Base-by-base conservation (phyloP, 2,797 vertebrate genomes). In the Anomalospiza imberbis region DNA sequence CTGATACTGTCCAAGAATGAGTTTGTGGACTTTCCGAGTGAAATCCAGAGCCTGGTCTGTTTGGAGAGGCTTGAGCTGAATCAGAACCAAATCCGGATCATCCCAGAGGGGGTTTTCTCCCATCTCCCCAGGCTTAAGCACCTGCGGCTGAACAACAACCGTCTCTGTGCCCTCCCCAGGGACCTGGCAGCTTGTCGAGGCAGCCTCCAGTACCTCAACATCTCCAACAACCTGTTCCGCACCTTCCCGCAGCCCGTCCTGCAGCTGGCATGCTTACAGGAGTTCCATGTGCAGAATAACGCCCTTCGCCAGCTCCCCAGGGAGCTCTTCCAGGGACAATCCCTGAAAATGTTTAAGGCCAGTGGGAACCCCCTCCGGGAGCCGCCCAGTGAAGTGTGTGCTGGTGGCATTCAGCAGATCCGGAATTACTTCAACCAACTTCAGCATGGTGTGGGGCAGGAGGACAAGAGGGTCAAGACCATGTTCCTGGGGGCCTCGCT, bases 401-500 rank as follows among this genome's bases (percentile, higher is more conserved):
- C 93, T 6, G 98, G 98, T 38, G 98, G 98, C 54, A 91, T 98
- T 76, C 97, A 72, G 91, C 97, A 98, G 72, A 98, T 98, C 83
- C 74, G 65, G 47, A 98, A 91, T 84, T 98, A 98, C 78, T 98
- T 98, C 87, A 54, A 3, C 24, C 97, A 98, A 40, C 95, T 98
- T 47, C 94, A 97, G 47, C 63, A 9, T 0, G 4, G 71, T 29
- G 85, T 31, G 1, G 96, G 76, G 16, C 91, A 94, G 47, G 97
- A 97, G 66, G 94, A 97, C 65, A 96, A 85, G 93, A 98, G 98
- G 28, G 92, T 98, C 44, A 98, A 98, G 95, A 97, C 97, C 42
- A 98, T 98, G 97, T 98, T 98, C 87, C 96, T 98, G 82, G 98
- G 98, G 21, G 97, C 97, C 55, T 98, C 97, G 0, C 96, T 98